Base-by-base conservation (phyloP, 2,113 vertebrate species). In the Upupa epops region DNA sequence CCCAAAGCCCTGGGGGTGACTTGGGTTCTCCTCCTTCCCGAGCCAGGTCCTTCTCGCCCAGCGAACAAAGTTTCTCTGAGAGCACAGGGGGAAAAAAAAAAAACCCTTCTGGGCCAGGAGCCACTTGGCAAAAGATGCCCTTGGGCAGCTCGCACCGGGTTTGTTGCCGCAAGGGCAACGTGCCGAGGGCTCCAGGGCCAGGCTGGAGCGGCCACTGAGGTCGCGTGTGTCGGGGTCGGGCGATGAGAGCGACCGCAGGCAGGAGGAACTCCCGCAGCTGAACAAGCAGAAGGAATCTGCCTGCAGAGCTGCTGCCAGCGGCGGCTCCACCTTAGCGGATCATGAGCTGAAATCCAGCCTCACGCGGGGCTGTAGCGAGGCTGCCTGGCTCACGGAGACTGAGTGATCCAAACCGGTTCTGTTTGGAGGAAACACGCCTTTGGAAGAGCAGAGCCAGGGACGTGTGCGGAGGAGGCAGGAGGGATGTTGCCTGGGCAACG, bases 291-390 rank as follows among this genome's bases (percentile, higher is more conserved):
- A 75, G 68, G 51, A 40, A 86, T 68, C 49, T 83, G 17, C 48
- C 36, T 2, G 5, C 45, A 32, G 75, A 59, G 46, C 76, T 46
- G 37, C 52, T n/a, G 70, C 84, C 42, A 81, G 11, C 2, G 0
- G 74, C 32, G 17, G 77, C 36, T 42, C 34, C 8, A 2, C 56
- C 56, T 54, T 2, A 4, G 68, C 55, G 61, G 70, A 58, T 18
- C 7, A 3, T 3, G 1, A 34, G 31, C 45, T 20, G 11, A 36
- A 13, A n/a, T 5, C 26, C 18, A 14, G 80, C 83, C 28, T 6
- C 3, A 3, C 17, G 3, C 3, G 1, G 28, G 58, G 70, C 7
- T 1, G 3, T 0, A 3, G 11, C 21, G 3, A 25, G 42, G 31
- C 34, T 77, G 52, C 54, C 28, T 31, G 4, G 15, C 28, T 74